Evolutionary conservation across 2,888 invertebrate genomes (phyloP).

Genomic region (Parasteatoda lunata): DNA sequence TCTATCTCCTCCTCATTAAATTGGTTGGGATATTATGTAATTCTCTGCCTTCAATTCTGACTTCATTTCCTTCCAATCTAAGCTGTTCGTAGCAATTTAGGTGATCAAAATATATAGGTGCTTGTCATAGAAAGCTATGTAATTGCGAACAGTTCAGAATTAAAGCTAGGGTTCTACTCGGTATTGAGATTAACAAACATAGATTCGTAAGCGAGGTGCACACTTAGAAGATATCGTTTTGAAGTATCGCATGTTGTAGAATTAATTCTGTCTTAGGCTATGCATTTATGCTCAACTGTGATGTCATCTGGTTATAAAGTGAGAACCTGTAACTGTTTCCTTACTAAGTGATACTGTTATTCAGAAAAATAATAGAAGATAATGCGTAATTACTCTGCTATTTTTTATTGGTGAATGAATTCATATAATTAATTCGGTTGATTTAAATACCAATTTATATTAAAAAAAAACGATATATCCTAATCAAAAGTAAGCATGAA

Average conservation of each 20-base stretch:
- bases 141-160: conserved; percentile 44
- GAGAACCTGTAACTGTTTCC: conserved; percentile 12
- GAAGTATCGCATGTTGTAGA: conserved; percentile 46
- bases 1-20: no score
- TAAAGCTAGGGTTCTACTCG: conserved; percentile 33
- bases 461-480: no score
- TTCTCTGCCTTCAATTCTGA: no score
- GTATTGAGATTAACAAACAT: conserved; percentile 45
- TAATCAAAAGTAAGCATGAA: no score
- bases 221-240: conserved; percentile 21
- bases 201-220: conserved; percentile 22
- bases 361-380: not conserved
- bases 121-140: not conserved
- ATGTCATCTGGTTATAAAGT: conserved; percentile 39
- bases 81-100: no score
- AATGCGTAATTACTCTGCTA: no score
- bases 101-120: no score
- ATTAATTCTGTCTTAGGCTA: conserved; percentile 35
- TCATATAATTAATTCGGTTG: no score
- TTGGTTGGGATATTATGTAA: no score
- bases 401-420: no score
- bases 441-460: no score
- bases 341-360: not conserved
- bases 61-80: no score
- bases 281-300: conserved; percentile 5